Evolutionary conservation across 37 sponge, comb jelly and placozoan species (phyloP), one percentile per base, ranked within the genome.

Genomic region (Bolinopsis microptera): DNA sequence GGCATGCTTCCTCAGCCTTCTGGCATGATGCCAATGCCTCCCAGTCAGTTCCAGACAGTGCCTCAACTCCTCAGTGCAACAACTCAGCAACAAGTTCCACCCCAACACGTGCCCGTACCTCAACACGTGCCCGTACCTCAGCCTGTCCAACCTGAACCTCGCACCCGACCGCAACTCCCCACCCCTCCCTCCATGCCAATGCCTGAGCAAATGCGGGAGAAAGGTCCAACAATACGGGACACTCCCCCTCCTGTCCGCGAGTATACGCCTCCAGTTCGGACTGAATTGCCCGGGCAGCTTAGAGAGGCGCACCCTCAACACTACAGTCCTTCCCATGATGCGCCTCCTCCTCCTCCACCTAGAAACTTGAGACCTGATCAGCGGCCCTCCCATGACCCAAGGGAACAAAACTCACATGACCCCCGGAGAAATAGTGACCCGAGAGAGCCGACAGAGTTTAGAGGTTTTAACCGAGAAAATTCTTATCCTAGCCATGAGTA

Each of bases 1-100:
- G 90, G 90, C 0, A 86, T 86, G 90, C 90, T 86, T 8, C 90
- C 90, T 38, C 90, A 86, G 90, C 90, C 90, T 0, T 38, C 90
- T 27, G 61, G 31, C 26, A 86, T 86, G 90, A 86, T 86, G 90
- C 90, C 90, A 0, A 28, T 86, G 26, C 90, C 90, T 2, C 61
- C 41, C 48, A 16, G 90, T 0, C 90, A 28, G 28, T 86, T 86
- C 90, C 61, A 18, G 28, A 9, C 48, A 25, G 90, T 41, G 24
- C 61, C 90, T 3, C 31, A 8, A 23, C 31, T 8, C 13, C 75
- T 23, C 22, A 2, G 2, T 5, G 75, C 75, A 30, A n/a, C 26
- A 21, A n/a, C 75, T 23, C 75, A 72, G 26, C 61, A 48, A 48
- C 61, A 48, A 48, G 61, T 48, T 18, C 61, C 61, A 48, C 61